Evolutionary conservation across 2,797 vertebrate species (phyloP).

Genomic region (Artibeus jamaicensis): DNA sequence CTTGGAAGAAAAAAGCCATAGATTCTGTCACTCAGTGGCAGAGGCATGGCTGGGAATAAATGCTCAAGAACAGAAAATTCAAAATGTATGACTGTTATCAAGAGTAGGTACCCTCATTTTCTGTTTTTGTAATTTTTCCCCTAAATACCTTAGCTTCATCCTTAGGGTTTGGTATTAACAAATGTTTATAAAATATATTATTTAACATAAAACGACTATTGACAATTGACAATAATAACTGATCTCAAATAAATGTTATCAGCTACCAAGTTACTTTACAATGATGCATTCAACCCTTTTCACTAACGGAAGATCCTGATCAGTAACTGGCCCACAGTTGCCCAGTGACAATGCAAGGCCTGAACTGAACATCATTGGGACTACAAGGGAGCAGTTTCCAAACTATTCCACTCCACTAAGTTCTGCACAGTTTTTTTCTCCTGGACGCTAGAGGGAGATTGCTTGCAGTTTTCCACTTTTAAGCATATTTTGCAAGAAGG

Average conservation of each 20-base stretch:
- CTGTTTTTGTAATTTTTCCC: not conserved
- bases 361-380: not conserved
- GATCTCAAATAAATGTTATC: not conserved
- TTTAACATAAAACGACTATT: not conserved
- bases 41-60: not conserved
- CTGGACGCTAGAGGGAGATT: constrained; percentile 68
- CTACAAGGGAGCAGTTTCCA: not conserved
- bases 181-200: not conserved
- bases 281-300: not conserved
- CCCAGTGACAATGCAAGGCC: not conserved
- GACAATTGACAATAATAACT: not conserved
- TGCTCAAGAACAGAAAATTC: not conserved
- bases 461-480: not conserved
- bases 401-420: not conserved
- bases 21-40: not conserved
- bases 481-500: not conserved
- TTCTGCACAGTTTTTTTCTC: not conserved
- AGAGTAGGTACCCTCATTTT: not conserved
- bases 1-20: not conserved
- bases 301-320: not conserved
- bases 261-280: not conserved
- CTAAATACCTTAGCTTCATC: not conserved
- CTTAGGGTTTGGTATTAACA: not conserved
- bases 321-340: not conserved
- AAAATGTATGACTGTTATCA: not conserved